phyloP scores from a whole-genome alignment of 2,113 vertebrate species.

The Empidonax alnorum region DNA sequence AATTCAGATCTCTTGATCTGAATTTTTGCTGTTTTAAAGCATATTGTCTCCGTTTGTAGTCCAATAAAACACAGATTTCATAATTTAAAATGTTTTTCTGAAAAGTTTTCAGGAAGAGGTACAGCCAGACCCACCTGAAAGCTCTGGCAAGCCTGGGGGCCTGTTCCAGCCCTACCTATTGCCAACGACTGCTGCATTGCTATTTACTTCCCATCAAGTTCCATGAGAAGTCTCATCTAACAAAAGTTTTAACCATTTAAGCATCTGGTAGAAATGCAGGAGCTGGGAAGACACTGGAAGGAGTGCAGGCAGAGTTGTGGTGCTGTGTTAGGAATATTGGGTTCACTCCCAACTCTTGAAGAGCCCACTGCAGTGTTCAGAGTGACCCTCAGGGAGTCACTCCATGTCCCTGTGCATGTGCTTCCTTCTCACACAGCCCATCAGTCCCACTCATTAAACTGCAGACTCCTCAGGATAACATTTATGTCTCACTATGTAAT shows the following conservation, averaged over 20 bases:
- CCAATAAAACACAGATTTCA: background rate
- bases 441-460: background rate
- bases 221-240: background rate
- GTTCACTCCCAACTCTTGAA: background rate
- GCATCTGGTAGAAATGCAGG: background rate
- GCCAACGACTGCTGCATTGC: background rate
- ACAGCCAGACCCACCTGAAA: background rate
- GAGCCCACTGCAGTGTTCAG: accelerated
- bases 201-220: background rate
- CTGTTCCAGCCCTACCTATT: background rate
- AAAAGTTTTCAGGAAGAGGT: background rate
- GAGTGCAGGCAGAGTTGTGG: background rate
- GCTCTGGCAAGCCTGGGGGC: background rate
- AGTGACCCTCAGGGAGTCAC: background rate
- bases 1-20: background rate
- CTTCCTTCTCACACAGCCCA: background rate
- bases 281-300: background rate
- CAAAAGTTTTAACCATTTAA: background rate
- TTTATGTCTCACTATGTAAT: background rate
- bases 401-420: accelerated
- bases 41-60: background rate
- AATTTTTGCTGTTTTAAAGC: background rate
- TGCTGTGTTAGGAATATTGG: accelerated
- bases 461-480: background rate
- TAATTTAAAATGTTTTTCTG: background rate